Evolutionary conservation across 2,888 invertebrate genomes (phyloP).

Genomic region (Phyllotreta cruciferae): DNA sequence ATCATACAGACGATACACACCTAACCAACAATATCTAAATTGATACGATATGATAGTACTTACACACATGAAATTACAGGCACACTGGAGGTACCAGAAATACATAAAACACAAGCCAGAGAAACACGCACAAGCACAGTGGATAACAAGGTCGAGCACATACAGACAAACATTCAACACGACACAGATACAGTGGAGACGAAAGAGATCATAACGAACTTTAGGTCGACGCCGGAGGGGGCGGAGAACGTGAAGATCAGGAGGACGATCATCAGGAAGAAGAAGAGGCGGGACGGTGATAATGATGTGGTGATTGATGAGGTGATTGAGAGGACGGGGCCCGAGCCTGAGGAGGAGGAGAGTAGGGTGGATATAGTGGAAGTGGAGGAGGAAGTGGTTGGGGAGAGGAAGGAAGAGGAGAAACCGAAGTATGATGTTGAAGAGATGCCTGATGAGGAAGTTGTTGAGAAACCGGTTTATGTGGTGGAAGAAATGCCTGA

Average conservation of each 20-base stretch:
- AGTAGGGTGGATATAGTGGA: slow-evolving; percentile 44
- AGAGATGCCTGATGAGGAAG: slow-evolving; percentile 40
- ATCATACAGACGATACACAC: slow-evolving; percentile 37
- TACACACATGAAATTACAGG: slow-evolving; percentile 54
- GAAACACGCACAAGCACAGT: slow-evolving; percentile 54
- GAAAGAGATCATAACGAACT: slow-evolving; percentile 68
- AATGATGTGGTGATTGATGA: slow-evolving; percentile 65
- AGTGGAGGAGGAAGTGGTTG: slow-evolving; percentile 31
- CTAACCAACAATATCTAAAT: slow-evolving; percentile 37
- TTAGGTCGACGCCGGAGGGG: slow-evolving; percentile 62
- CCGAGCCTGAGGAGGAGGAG: slow-evolving; percentile 44
- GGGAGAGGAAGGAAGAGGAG: slow-evolving; percentile 34
- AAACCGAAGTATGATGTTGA: slow-evolving; percentile 40
- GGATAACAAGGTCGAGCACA: slow-evolving; percentile 55
- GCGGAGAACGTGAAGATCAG: slow-evolving; percentile 66
- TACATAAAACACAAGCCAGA: slow-evolving; percentile 58
- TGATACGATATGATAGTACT: slow-evolving; percentile 25
- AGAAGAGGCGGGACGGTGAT: slow-evolving; percentile 47
- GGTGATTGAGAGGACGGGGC: slow-evolving; percentile 56
- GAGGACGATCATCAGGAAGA: slow-evolving; percentile 63
- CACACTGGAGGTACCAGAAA: slow-evolving; percentile 56
- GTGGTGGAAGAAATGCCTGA: slow-evolving; percentile 49
- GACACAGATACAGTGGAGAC: slow-evolving; percentile 61
- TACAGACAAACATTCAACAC: slow-evolving; percentile 53
- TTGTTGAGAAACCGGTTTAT: slow-evolving; percentile 44